A percentile compares a stretch with the other conserved stretches of the same genome.
These are phyloP conservation scores for Procambarus clarkii DNA, from an alignment of 1,140 invertebrate genomes.

Conservation along the genomic window DNA sequence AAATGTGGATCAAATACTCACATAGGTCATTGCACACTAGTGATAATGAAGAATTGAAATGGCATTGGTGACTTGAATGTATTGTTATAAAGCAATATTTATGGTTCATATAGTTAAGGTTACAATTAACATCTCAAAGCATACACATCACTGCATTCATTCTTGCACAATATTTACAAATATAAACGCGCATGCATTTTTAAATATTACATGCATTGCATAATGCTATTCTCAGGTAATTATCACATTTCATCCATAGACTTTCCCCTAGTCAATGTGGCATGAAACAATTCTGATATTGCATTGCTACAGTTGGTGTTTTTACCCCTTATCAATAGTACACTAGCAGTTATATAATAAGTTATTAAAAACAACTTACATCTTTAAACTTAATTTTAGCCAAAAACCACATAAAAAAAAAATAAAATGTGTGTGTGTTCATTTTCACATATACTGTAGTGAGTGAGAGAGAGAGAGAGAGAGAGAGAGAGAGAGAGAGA, in stretches of 20 bases:
- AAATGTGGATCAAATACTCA: neutral
- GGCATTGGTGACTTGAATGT: no score
- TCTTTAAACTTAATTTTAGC: neutral
- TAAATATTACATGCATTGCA: neutral
- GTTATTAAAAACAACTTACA: neutral
- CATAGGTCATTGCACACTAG: neutral
- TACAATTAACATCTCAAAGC: neutral
- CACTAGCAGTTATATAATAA: neutral
- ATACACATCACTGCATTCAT: neutral
- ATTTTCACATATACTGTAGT: no score
- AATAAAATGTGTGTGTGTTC: no score
- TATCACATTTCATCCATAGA: neutral
- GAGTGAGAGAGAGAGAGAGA: no score
- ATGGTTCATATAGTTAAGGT: neutral
- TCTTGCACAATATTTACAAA: conserved; percentile 15
- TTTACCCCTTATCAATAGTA: neutral
- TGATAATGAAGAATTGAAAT: no score
- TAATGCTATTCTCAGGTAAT: neutral
- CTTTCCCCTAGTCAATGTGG: neutral
- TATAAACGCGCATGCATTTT: neutral
- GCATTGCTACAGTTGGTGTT: neutral
- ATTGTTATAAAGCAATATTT: neutral
- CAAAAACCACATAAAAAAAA: neutral
- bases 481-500: no score
- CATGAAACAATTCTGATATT: neutral